phyloP scores from a whole-genome alignment of 2,113 vertebrate species.

The Tyrannus savana region DNA sequence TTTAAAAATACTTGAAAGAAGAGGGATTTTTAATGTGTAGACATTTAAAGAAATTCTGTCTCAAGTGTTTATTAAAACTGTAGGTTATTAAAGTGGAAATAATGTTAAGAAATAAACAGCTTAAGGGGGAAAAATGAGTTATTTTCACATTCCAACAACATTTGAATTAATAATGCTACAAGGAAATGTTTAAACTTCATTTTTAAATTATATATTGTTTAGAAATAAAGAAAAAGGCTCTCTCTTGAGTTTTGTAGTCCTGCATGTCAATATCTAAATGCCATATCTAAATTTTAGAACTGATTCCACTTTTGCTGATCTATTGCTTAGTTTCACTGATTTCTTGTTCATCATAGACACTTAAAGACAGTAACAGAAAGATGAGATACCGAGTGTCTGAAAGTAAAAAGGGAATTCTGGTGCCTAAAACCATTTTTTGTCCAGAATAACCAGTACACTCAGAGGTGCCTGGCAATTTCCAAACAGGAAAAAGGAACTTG shows the following conservation, averaged over 20 bases:
- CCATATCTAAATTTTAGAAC: not conserved
- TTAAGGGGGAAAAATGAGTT: not conserved
- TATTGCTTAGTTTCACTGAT: not conserved
- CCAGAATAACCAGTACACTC: not conserved
- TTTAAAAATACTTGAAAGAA: constrained; percentile 3
- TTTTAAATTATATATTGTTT: not conserved
- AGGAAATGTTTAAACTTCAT: not conserved
- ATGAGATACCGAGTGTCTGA: not conserved
- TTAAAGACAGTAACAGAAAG: not conserved
- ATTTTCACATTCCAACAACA: not conserved
- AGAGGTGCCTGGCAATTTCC: not conserved
- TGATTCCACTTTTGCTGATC: not conserved
- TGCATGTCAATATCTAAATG: not conserved
- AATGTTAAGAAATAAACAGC: not conserved
- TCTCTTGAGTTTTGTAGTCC: not conserved
- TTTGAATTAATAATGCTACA: not conserved
- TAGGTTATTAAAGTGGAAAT: not conserved
- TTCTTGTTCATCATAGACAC: not conserved
- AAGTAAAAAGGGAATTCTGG: not conserved
- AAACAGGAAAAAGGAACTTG: not conserved
- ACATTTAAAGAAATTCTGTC: not conserved
- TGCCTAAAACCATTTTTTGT: not conserved
- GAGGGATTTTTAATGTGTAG: not conserved
- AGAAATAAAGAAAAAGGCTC: not conserved
- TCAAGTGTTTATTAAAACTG: not conserved